phyloP scores from a whole-genome alignment of 2,113 vertebrate genomes.

The Bujurquina vittata region DNA sequence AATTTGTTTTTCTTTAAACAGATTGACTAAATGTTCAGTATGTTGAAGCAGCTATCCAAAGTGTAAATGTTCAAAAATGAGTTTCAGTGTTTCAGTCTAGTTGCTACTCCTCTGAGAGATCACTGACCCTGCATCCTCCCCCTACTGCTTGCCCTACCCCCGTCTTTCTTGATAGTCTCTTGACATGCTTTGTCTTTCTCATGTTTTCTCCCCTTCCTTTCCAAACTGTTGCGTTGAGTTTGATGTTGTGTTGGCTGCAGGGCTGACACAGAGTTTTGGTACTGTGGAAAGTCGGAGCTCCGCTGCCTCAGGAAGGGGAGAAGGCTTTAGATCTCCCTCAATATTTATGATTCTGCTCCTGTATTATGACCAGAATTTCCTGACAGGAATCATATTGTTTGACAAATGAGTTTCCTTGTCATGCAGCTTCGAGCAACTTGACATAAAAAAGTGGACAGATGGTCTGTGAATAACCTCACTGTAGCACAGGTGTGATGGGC shows the following conservation, averaged over 20 bases:
- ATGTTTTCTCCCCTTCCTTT: conserved; percentile 20
- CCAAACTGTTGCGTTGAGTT: conserved; percentile 10
- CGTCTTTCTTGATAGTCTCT: conserved; percentile 19
- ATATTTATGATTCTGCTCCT: conserved; percentile 59
- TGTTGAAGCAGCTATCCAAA: conserved; percentile 58
- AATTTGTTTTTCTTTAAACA: conserved; percentile 78
- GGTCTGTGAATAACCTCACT: conserved; percentile 43
- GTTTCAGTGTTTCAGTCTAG: conserved; percentile 54
- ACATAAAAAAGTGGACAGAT: conserved; percentile 29
- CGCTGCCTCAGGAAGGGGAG: conserved; percentile 27
- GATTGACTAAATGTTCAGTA: conserved; percentile 71
- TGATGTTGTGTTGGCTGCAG: conserved; percentile 49
- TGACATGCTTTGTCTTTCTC: conserved; percentile 46
- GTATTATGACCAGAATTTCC: conserved; percentile 53
- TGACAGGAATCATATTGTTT: conserved; percentile 60
- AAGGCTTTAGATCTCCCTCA: conserved; percentile 42
- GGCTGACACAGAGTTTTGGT: conserved; percentile 30
- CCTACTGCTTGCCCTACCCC: not conserved
- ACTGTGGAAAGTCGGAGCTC: conserved; percentile 51
- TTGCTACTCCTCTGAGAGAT: conserved; percentile 52
- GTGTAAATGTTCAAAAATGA: conserved; percentile 72
- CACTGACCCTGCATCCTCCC: conserved; percentile 17
- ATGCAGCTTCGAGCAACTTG: conserved; percentile 27
- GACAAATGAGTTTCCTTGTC: conserved; percentile 56
- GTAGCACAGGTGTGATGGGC: conserved; percentile 42